Evolutionary conservation across 2,113 vertebrate species (phyloP), one percentile per base, ranked within the genome.

Genomic region (Solea senegalensis): DNA sequence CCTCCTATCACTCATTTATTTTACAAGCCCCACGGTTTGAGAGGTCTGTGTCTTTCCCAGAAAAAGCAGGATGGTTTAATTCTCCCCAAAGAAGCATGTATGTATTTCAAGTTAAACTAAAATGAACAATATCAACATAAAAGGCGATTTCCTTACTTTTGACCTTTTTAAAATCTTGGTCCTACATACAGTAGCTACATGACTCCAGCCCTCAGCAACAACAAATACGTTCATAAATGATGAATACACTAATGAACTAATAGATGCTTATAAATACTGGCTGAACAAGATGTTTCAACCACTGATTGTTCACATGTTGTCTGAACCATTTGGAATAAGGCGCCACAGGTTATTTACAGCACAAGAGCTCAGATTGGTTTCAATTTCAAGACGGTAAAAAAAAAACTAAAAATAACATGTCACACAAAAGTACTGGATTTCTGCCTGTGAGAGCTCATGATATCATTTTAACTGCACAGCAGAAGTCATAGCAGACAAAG

Each of bases 361-460:
- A 40, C 27, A 26, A 27, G 15, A 46, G 5, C 43, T 72, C 54
- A 9, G 45, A 70, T 16, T 70, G 55, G 28, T 70, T 46, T 76
- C 48, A 28, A 40, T 76, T 83, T 75, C 43, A 2, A 41, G 41
- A 15, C 48, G 67, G 49, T 0, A 8, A 71, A 1, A 13, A 13
- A 14, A 45, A 26, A 79, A n/a, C 50, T 86, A 72, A 85, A 88
- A 81, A 76, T 81, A 82, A 59, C 16, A 11, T 12, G 50, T 60
- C 72, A 79, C 40, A n/a, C 52, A 62, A 71, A 68, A 70, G 13
- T 26, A 50, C 40, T 58, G 72, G 65, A 82, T 65, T 73, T 82
- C 60, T 62, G 28, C 8, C 27, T 56, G 0, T 2, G 28, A 49
- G 39, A 68, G n/a, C 48, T 58, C 49, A 26, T 59, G 39, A 46